Evolutionary conservation across 2,113 vertebrate genomes (phyloP).

Genomic region (Macroglossus sobrinus): DNA sequence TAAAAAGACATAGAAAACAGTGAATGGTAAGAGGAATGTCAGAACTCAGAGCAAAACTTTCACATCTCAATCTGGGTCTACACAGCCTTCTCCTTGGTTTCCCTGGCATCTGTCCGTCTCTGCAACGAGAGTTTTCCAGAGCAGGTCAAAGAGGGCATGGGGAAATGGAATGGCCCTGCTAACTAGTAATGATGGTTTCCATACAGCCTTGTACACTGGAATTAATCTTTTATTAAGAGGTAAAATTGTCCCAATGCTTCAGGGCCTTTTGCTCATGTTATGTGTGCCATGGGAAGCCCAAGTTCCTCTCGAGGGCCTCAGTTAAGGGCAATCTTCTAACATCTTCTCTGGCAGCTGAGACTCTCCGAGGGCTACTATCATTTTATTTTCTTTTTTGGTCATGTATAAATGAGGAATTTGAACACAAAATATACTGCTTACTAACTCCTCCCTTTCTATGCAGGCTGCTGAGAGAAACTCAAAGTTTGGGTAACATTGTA

Average conservation of each 20-base stretch:
- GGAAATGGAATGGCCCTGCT: background rate
- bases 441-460: background rate
- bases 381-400: background rate
- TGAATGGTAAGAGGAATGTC: background rate
- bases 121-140: background rate
- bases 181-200: background rate
- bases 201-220: constrained; percentile 40
- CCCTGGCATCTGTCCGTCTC: background rate
- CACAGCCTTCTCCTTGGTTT: background rate
- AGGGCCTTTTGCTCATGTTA: background rate
- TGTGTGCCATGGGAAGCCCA: background rate
- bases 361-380: background rate
- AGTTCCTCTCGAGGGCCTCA: background rate
- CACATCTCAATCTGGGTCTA: background rate
- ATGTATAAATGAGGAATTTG: background rate
- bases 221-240: constrained; percentile 69
- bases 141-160: background rate
- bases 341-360: constrained; percentile 13
- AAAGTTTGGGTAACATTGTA: background rate
- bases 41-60: background rate
- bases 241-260: constrained; percentile 15
- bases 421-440: background rate
- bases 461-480: background rate
- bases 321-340: constrained; percentile 37
- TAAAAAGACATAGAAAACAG: background rate